Percentiles rank a stretch among this genome's conserved stretches.
phyloP scores from a whole-genome alignment of 1,140 invertebrate species.

The Microvelia longipes region DNA sequence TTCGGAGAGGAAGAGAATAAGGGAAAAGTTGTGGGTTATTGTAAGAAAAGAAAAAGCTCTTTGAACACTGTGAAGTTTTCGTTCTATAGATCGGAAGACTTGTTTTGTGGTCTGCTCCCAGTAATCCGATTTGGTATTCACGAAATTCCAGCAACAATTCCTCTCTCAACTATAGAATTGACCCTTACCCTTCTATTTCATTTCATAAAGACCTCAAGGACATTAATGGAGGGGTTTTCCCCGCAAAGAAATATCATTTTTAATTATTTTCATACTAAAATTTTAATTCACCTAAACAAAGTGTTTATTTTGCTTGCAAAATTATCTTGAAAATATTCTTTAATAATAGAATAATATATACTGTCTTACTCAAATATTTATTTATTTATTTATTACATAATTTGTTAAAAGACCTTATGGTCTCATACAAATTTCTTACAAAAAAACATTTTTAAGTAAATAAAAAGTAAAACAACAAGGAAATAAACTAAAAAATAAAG shows the following conservation, averaged over 20 bases:
- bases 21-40: neutral
- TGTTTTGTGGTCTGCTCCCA: neutral
- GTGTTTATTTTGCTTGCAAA: neutral
- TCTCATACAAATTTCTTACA: too few relatives aligned
- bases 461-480: too few relatives aligned
- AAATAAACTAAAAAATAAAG: too few relatives aligned
- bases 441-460: too few relatives aligned
- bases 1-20: neutral
- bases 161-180: neutral
- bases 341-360: too few relatives aligned
- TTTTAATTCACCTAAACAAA: neutral
- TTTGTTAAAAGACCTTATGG: neutral
- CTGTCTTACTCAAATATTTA: neutral
- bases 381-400: neutral
- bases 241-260: neutral
- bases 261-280: neutral
- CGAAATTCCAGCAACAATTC: neutral
- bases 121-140: neutral
- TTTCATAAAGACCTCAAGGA: neutral
- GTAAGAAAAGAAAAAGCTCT: neutral
- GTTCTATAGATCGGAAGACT: neutral
- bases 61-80: neutral
- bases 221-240: neutral
- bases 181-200: neutral
- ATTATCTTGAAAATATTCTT: too few relatives aligned